Percentiles rank a stretch among this genome's conserved stretches.
phyloP scores from a whole-genome alignment of 92 coral and sea anemone species.

The Epizoanthus rinbou region DNA sequence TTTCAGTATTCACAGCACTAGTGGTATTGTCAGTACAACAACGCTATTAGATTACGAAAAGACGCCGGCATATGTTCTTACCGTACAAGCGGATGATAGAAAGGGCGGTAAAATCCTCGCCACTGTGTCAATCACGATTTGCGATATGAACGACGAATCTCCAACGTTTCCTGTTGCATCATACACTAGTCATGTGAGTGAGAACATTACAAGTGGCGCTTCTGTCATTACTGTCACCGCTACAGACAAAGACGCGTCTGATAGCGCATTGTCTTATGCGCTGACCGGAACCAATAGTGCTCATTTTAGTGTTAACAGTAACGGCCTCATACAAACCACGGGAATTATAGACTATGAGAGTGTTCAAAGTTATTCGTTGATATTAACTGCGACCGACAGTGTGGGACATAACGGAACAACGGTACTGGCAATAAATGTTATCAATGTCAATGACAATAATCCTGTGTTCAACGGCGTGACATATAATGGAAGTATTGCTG shows the following conservation, averaged over 20 bases:
- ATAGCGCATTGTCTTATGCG: constrained; percentile 61
- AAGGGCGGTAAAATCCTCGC: constrained; percentile 60
- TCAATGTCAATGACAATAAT: constrained; percentile 57
- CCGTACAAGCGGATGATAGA: constrained; percentile 63
- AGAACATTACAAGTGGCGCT: constrained; percentile 62
- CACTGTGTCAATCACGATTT: constrained; percentile 51
- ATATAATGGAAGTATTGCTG: constrained; percentile 53
- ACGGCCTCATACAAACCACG: constrained; percentile 61
- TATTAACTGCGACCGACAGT: constrained; percentile 59
- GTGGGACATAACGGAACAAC: constrained; percentile 64
- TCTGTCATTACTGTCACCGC: constrained; percentile 73
- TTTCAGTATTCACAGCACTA: constrained; percentile 58
- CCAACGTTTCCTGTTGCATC: constrained; percentile 68
- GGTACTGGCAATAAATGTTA: constrained; percentile 44
- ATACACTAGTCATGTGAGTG: constrained; percentile 73
- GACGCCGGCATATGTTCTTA: constrained; percentile 52
- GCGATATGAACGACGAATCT: constrained; percentile 73
- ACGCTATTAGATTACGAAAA: constrained; percentile 52
- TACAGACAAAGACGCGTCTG: constrained; percentile 62
- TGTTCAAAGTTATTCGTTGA: constrained; percentile 55
- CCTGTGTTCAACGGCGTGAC: constrained; percentile 56
- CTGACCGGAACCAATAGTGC: constrained; percentile 62
- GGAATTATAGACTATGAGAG: constrained; percentile 56
- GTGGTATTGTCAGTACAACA: constrained; percentile 52
- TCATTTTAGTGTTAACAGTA: constrained; percentile 49